Evolutionary conservation across 2,113 vertebrate genomes (phyloP), one percentile per base, ranked within the genome.

Genomic region (Osmerus mordax): DNA sequence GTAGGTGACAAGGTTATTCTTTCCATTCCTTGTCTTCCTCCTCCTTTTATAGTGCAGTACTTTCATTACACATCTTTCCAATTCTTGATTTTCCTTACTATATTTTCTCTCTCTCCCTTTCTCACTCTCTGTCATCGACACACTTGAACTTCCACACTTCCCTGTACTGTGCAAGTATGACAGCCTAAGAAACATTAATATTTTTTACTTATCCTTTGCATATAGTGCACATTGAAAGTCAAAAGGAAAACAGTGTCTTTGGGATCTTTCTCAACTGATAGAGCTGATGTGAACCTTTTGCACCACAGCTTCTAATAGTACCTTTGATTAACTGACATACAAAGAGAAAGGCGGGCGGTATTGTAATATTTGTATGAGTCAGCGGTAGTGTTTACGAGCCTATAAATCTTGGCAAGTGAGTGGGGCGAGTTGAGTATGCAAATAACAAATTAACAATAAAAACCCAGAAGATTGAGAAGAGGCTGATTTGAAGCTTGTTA

Each of bases 321-420:
- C 65, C 68, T 82, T 80, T 84, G 85, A 88, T 89, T 85, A 80
- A 86, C 76, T 75, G 73, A 47, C 41, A 47, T 81, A 77, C 47
- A 71, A 64, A 11, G 59, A 76, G 71, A 75, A 53, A 78, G 64
- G 65, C 71, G 16, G 53, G 64, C n/a, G 21, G 25, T 28, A 64
- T 71, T 75, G 54, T 59, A 29, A 66, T 81, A 65, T 80, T 64
- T 76, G 70, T 72, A 64, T 71, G 65, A 63, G 65, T 70, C 72
- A 59, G 63, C 71, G 73, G 72, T 76, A 73, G 65, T 41, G 47
- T 79, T 80, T 76, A 76, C 78, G 67, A 84, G 72, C 73, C 69
- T 63, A 56, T 83, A 77, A 83, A 86, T 83, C 0, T 13, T 55
- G 58, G 13, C 1, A 4, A 64, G 51, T 70, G 60, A 70, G 72